A percentile compares a stretch with the other conserved stretches of the same genome.
These are phyloP conservation scores for Siniperca obscura DNA, from an alignment of 2,797 vertebrate species.

Conservation along the genomic window DNA sequence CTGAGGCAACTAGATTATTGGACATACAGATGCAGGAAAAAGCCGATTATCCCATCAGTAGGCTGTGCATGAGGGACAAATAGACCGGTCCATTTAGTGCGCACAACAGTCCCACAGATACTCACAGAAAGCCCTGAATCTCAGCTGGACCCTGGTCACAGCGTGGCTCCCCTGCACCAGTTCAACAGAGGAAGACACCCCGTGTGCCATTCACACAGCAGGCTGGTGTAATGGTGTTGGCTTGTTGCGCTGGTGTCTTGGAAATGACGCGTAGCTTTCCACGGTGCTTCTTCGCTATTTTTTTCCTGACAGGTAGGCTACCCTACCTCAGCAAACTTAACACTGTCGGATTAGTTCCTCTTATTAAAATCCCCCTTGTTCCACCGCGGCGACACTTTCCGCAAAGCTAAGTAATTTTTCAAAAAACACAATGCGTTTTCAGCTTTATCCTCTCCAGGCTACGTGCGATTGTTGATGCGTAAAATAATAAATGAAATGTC, in stretches of 20 bases:
- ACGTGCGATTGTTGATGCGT: conserved; percentile 78
- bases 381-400: conserved; percentile 50
- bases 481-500: conserved; percentile 75
- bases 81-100: conserved; percentile 61
- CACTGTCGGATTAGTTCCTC: conserved; percentile 61
- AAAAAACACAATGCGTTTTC: conserved; percentile 48
- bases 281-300: conserved; percentile 52
- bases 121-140: conserved; percentile 69
- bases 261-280: conserved; percentile 76
- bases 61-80: conserved; percentile 45
- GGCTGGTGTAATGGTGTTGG: conserved; percentile 60
- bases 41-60: conserved; percentile 42
- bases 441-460: conserved; percentile 65
- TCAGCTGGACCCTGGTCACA: conserved; percentile 61
- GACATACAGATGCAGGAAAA: conserved; percentile 48
- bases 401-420: conserved; percentile 52
- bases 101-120: conserved; percentile 68
- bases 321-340: conserved; percentile 75
- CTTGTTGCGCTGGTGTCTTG: conserved; percentile 79
- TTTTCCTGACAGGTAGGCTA: conserved; percentile 44
- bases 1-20: conserved; percentile 22
- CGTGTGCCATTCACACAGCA: conserved; percentile 65
- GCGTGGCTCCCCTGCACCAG: conserved; percentile 69
- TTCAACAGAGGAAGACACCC: conserved; percentile 56
- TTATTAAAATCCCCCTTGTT: conserved; percentile 28